Evolutionary conservation across 2,888 invertebrate species (phyloP).

Genomic region (Serrognathus titanus): DNA sequence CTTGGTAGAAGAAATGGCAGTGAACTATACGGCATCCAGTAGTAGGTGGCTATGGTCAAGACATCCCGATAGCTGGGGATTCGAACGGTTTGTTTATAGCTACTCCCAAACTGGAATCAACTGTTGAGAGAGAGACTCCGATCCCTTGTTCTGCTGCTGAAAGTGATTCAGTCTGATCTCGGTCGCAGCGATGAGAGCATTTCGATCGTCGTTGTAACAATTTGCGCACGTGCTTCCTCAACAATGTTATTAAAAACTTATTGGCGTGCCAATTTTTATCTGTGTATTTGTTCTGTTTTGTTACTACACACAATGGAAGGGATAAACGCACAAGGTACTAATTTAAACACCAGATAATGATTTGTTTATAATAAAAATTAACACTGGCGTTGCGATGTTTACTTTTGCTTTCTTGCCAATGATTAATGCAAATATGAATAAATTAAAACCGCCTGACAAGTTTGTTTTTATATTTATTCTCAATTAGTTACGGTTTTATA

Average conservation of each 20-base stretch:
- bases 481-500: too few species aligned
- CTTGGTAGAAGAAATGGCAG: not conserved
- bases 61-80: not conserved
- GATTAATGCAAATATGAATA: too few species aligned
- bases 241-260: conserved; percentile 1
- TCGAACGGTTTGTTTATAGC: conserved; percentile 12
- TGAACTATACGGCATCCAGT: conserved; percentile 9
- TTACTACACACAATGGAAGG: not conserved
- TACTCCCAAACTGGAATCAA: conserved; percentile 9
- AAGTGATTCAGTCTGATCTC: conserved; percentile 13
- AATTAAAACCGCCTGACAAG: too few species aligned
- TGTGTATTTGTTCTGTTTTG: conserved; percentile 7
- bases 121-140: not conserved
- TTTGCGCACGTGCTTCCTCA: conserved; percentile 13
- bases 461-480: too few species aligned
- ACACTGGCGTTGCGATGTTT: too few species aligned
- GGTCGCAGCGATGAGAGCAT: conserved; percentile 16
- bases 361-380: too few species aligned
- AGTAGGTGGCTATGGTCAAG: conserved; percentile 22
- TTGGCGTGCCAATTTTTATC: conserved; percentile 4
- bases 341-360: too few species aligned
- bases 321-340: conserved; percentile 8
- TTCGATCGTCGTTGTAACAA: conserved; percentile 5
- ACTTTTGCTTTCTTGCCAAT: too few species aligned
- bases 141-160: not conserved